Evolutionary conservation across 2,888 invertebrate genomes (phyloP).

Genomic region (Pollenia griseotomentosa): DNA sequence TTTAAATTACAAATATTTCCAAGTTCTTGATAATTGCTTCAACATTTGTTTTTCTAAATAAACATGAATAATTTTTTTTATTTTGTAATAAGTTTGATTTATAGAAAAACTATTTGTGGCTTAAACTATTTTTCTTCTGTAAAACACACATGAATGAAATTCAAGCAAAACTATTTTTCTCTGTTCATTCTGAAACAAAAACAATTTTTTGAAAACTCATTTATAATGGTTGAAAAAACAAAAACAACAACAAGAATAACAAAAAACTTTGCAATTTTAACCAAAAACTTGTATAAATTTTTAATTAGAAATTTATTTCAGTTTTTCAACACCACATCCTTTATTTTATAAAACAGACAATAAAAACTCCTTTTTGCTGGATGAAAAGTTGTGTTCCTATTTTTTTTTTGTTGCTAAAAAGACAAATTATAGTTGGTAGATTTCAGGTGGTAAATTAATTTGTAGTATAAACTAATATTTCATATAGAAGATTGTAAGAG

Average conservation of each 20-base stretch:
- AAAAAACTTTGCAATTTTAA: conserved; percentile 57
- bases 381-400: conserved; percentile 5
- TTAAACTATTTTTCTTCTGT: not conserved
- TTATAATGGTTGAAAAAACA: conserved; percentile 52
- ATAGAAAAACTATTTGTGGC: conserved; percentile 62
- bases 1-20: too few species aligned
- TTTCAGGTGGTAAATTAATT: conserved; percentile 71
- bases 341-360: not conserved
- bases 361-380: conserved; percentile 12
- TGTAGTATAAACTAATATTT: conserved; percentile 43
- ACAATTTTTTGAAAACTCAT: conserved; percentile 48
- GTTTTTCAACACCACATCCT: conserved; percentile 66
- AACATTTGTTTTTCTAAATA: not conserved
- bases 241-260: conserved; percentile 7
- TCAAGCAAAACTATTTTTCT: conserved; percentile 8
- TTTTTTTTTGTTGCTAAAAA: conserved; percentile 33
- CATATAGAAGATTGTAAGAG: conserved; percentile 13
- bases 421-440: conserved; percentile 59
- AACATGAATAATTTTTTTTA: conserved; percentile 2
- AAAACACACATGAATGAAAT: not conserved
- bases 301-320: conserved; percentile 67
- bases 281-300: conserved; percentile 69
- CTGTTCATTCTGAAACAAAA: conserved; percentile 12
- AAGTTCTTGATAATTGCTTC: not conserved
- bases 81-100: conserved; percentile 40